Base-by-base conservation (phyloP, 64 coral and sea anemone species). In the Actinia equina region DNA sequence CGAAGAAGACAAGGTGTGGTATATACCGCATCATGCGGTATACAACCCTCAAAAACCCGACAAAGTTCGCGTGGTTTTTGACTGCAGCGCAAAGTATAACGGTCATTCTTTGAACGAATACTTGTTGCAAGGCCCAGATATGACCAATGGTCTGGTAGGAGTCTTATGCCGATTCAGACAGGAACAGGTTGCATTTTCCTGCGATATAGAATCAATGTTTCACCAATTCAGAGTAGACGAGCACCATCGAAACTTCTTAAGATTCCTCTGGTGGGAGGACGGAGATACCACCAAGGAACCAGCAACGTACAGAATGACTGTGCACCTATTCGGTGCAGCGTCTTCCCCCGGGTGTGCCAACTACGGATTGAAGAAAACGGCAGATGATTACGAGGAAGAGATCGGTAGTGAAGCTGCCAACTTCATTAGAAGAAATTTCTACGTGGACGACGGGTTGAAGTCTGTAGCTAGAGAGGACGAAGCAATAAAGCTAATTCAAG, bases 141-240 rank as follows among this genome's bases (percentile, higher is more conserved):
- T 90, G 9, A 85, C 85, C 3, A 94, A 87, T 43, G 84, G 26
- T 25, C 77, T 94, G 52, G 46, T 94, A 5, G 88, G 84, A 0
- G 88, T 94, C 19, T 7, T 93, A 17, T 61, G 86, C 2, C 87
- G 88, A 17, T 94, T 94, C 16, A 86, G 78, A 87, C 84, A 90
- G 76, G 37, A 89, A 18, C 52, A 1, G 23, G 5, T 78, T 3
- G 88, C 9, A 86, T 16, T 84, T 49, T 17, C 77, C 85, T 11
- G 58, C 7, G 88, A 94, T 74, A 87, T 90, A 59, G 84, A 94
- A 17, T 85, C n/a, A 0, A 94, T 91, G 89, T 89, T 89, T 23
- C 20, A 86, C 0, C 93, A 95, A 77, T 86, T 95, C 0, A 88
- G 77, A 12, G 89, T 86, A 4, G 86, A 82, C 26, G 37, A 82